Percentiles rank a stretch among this genome's conserved stretches.
Conservation (phyloP, 2,888 invertebrate genomes). For the Megalurothrips usitatus region DNA sequence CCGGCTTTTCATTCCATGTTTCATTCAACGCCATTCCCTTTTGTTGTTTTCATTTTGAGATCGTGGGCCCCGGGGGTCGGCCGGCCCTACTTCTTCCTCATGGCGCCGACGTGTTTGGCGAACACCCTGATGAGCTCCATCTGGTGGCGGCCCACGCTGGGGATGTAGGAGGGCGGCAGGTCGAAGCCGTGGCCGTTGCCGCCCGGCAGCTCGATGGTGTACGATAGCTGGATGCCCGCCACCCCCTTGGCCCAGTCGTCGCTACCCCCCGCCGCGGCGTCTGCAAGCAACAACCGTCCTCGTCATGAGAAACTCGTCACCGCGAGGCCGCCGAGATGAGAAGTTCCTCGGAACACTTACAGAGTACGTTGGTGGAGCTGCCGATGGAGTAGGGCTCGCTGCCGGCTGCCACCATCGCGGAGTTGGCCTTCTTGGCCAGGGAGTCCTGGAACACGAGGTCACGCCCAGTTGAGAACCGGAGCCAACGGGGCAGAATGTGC, state of each 20-base stretch:
- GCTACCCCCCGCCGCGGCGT: conserved; percentile 36
- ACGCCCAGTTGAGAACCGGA: background rate
- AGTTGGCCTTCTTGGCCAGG: conserved; percentile 31
- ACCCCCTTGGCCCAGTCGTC: conserved; percentile 75
- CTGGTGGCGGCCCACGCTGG: conserved; percentile 34
- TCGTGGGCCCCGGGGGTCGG: too few species aligned
- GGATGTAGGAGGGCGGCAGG: conserved; percentile 68
- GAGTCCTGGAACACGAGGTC: conserved; percentile 41
- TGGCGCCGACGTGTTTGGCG: conserved; percentile 31
- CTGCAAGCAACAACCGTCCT: conserved; percentile 29
- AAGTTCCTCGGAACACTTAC: conserved; percentile 30
- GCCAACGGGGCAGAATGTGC: background rate
- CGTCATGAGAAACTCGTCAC: background rate
- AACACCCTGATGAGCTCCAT: conserved; percentile 35
- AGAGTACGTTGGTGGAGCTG: conserved; percentile 36
- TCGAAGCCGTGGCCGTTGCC: conserved; percentile 72
- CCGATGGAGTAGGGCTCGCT: conserved; percentile 33
- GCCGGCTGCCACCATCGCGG: conserved; percentile 33
- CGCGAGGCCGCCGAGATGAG: background rate
- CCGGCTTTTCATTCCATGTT: too few species aligned
- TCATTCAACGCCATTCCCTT: too few species aligned
- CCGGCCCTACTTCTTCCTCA: background rate
- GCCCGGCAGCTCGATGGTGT: conserved; percentile 69
- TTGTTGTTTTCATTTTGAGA: too few species aligned
- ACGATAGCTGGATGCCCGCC: conserved; percentile 67